Evolutionary conservation across 2,797 vertebrate genomes (phyloP), one percentile per base, ranked within the genome.

Genomic region (Muscicapa striata): DNA sequence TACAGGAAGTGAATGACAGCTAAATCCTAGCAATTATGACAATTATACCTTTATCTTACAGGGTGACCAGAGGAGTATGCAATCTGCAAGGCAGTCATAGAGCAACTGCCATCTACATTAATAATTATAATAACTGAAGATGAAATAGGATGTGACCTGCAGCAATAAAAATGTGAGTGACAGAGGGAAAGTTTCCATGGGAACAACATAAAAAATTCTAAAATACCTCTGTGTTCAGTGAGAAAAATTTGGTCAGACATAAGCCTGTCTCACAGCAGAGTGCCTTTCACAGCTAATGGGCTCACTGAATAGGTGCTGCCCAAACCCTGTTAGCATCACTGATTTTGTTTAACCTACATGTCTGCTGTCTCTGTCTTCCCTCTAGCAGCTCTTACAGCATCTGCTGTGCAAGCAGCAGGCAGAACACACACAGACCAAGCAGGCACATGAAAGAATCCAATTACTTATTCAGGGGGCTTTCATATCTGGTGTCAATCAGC

Each of bases 151-250:
- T 79, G 67, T 74, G 96, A 94, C 80, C 63, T 40, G 55, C 61
- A 89, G 70, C 57, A 86, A 94, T 63, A 69, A 90, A 88, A 90
- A 49, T 0, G 4, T 73, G 66, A 8, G 6, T 82, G 90, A 57
- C 67, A 87, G 9, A 40, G 32, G 30, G 29, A 55, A 85, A 94
- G 90, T 91, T 96, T 93, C 95, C 93, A 94, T 93, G 90, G 93
- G 86, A 95, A 95, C 80, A 66, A 41, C 0, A 4, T 41, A 62
- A 79, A 16, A 86, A 84, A 30, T 68, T 85, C 76, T 91, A 69
- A 81, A 92, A 68, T 86, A 66, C 67, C 68, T 76, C 57, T 15
- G 2, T 58, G 21, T 80, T 94, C 49, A 54, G n/a, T 26, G 26
- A 62, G 83, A 63, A 90, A 94, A 81, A 84, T 22, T 48, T 62